A percentile compares a stretch with the other conserved stretches of the same genome.
These are phyloP conservation scores for Struthidea cinerea DNA, from an alignment of 2,113 vertebrate species.

Conservation along the genomic window DNA sequence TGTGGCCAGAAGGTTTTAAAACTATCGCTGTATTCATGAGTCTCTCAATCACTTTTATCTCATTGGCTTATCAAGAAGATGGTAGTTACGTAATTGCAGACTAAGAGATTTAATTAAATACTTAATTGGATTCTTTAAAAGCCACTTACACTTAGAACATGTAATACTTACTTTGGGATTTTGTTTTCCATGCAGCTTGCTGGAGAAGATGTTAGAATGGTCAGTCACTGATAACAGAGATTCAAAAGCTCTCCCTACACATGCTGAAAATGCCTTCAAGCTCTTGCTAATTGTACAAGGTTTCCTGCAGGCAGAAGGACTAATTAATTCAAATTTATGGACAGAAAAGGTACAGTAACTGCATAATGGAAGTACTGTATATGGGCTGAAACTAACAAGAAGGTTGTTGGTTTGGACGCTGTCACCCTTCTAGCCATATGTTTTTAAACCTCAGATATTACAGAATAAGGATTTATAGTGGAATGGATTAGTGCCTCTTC, in stretches of 20 bases:
- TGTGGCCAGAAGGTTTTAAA: not conserved
- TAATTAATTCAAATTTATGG: conserved; percentile 87
- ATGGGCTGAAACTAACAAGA: not conserved
- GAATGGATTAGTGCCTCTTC: not conserved
- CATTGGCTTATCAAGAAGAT: not conserved
- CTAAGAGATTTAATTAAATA: conserved; percentile 12
- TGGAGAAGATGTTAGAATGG: conserved; percentile 96
- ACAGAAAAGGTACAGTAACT: conserved; percentile 82
- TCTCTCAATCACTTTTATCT: not conserved
- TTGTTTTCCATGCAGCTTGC: conserved; percentile 77
- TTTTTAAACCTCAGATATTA: not conserved
- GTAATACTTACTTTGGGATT: conserved; percentile 38
- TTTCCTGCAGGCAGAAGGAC: conserved; percentile 91
- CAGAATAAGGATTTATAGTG: not conserved
- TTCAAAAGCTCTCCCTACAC: conserved; percentile 79
- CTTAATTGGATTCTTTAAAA: conserved; percentile 32
- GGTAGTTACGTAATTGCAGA: not conserved
- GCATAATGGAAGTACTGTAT: not conserved
- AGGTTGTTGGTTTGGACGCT: not conserved
- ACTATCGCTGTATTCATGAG: not conserved
- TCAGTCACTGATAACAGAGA: conserved; percentile 90
- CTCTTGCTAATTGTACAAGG: conserved; percentile 90
- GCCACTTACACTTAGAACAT: not conserved
- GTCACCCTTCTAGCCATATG: not conserved
- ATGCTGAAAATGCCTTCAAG: conserved; percentile 90